Conservation (phyloP, 2,888 invertebrate species). For the Drosophila vallismaia region DNA sequence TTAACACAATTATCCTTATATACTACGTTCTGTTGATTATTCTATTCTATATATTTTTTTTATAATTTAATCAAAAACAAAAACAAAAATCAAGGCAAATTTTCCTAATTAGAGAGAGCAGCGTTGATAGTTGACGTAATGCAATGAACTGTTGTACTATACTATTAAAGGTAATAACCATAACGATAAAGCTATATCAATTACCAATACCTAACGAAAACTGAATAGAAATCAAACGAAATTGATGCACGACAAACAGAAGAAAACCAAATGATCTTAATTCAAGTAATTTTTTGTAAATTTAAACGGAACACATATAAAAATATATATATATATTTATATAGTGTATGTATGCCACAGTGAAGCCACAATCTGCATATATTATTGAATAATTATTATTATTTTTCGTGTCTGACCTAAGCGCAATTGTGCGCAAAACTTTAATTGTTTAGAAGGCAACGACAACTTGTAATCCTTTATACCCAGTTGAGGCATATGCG, state of each 20-base stretch:
- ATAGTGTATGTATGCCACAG: conserved; percentile 8
- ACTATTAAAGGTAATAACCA: conserved; percentile 38
- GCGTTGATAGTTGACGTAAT: conserved; percentile 56
- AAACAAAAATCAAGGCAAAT: conserved; percentile 23
- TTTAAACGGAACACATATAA: conserved; percentile 48
- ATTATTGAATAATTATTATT: conserved; percentile 23
- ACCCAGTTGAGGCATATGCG: conserved; percentile 56
- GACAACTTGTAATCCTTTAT: conserved; percentile 35
- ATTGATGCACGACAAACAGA: conserved; percentile 62
- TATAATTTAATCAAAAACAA: neutral
- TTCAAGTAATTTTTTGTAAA: conserved; percentile 60
- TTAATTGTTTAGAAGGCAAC: conserved; percentile 31
- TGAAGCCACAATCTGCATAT: conserved; percentile 26
- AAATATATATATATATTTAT: conserved; percentile 42
- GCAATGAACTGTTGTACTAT: conserved; percentile 72
- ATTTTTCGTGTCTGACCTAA: conserved; percentile 44
- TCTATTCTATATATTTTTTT: conserved; percentile 30
- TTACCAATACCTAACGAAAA: conserved; percentile 43
- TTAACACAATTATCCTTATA: conserved; percentile 40
- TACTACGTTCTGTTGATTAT: conserved; percentile 37
- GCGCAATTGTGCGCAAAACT: conserved; percentile 48
- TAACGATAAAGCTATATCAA: conserved; percentile 42
- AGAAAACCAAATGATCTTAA: conserved; percentile 73
- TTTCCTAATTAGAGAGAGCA: conserved; percentile 51
- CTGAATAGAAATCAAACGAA: conserved; percentile 58